Evolutionary conservation across 2,888 invertebrate genomes (phyloP), one percentile per base, ranked within the genome.

Genomic region (Sylvicola cinctus): DNA sequence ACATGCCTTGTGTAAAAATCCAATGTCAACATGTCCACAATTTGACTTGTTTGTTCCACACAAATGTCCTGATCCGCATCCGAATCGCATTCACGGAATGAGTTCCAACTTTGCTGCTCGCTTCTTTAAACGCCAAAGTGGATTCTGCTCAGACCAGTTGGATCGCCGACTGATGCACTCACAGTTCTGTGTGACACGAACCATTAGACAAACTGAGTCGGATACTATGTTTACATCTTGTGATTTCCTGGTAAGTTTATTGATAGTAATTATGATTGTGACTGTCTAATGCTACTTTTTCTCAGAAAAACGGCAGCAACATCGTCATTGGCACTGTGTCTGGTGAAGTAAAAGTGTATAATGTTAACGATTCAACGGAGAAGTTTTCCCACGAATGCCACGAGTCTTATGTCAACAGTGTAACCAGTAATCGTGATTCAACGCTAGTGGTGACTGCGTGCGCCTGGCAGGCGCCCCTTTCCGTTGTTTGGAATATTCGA

Each of bases 1-100:
- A 57, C 98, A 98, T 61, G 80, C 93, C n/a, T 62, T 88, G 6
- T 98, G 98, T 63, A 85, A 84, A 60, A 90, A 95, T 59, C 98
- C 98, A 1, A 90, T 98, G 62, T 83, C 85, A 23, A 93, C 91
- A 0, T 96, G 95, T 58, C 95, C 96, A 0, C 87, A 88, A 51
- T 96, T 96, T 52, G 88, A 90, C 54, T 63, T 96, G 26, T 85
- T 90, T 49, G 84, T 84, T 42, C 93, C 93, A 0, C 96, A 98
- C 62, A 83, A 87, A 48, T 98, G 96, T 57, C 96, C 96, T 1
- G 87, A 87, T 58, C 80, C 81, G 0, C 70, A 72, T 46, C 71
- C 74, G 34, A 56, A 52, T 38, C 50, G 54, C 20, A 38, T 47
- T 11, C 40, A 47, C 7, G 53, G 49, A 36, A 50, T 49, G 35